Conservation (phyloP, 2,113 vertebrate species). For the Macaca nemestrina region DNA sequence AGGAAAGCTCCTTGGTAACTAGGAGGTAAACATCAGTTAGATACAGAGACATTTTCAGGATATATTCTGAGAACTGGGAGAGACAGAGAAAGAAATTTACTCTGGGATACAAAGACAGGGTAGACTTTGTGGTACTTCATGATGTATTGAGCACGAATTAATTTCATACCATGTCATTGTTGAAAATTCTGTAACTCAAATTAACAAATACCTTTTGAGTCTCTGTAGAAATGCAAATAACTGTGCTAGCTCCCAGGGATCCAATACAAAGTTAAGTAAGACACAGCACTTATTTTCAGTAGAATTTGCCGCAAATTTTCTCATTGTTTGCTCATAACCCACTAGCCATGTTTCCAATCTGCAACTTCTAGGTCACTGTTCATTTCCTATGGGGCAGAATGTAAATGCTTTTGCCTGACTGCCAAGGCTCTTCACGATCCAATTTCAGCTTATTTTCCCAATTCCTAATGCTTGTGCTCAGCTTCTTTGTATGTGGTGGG, state of each 20-base stretch:
- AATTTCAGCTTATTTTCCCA: not conserved
- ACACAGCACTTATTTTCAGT: not conserved
- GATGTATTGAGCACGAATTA: not conserved
- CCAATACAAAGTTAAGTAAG: not conserved
- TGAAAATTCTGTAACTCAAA: not conserved
- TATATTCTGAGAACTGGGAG: not conserved
- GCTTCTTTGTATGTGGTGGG: not conserved
- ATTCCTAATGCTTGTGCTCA: not conserved
- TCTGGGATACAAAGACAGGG: not conserved
- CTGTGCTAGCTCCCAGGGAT: not conserved
- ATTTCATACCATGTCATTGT: not conserved
- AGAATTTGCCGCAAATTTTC: not conserved
- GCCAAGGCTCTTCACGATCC: not conserved
- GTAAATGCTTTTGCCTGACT: not conserved
- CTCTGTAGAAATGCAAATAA: not conserved
- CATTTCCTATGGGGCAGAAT: not conserved
- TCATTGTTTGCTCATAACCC: not conserved
- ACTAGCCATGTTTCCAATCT: not conserved
- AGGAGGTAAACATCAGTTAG: conserved; percentile 12
- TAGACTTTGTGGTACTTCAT: not conserved
- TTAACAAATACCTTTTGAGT: not conserved
- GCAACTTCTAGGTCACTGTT: not conserved
- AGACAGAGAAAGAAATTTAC: not conserved
- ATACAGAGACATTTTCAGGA: not conserved
- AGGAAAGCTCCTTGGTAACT: not conserved